phyloP scores from a whole-genome alignment of 2,113 vertebrate species.

The Girardinichthys multiradiatus region DNA sequence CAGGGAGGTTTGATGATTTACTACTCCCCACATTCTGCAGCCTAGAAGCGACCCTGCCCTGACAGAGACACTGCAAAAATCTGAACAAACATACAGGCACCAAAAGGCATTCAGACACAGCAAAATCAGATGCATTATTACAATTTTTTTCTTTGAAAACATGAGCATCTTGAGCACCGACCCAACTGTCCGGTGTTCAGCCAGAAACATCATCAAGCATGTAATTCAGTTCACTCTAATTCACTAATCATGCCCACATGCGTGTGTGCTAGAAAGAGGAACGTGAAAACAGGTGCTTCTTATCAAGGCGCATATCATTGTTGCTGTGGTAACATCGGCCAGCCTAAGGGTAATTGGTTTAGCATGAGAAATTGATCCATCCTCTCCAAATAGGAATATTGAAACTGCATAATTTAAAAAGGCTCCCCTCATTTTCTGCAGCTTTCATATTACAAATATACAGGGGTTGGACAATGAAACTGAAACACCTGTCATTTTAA shows the following conservation, averaged over 20 bases:
- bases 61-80: slow-evolving; percentile 29
- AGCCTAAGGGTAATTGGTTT: slow-evolving; percentile 60
- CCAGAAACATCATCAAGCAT: background rate
- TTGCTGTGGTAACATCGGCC: slow-evolving; percentile 64
- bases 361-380: slow-evolving; percentile 68
- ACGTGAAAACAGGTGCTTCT: slow-evolving; percentile 54
- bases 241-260: slow-evolving; percentile 6
- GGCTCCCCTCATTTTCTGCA: background rate
- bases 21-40: slow-evolving; percentile 32
- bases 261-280: background rate
- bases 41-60: slow-evolving; percentile 21
- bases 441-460: slow-evolving; percentile 45
- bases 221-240: background rate
- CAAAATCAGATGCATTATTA: background rate
- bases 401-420: slow-evolving; percentile 71
- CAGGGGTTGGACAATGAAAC: too few relatives aligned
- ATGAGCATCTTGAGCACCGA: background rate
- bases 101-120: background rate
- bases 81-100: background rate
- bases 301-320: slow-evolving; percentile 48
- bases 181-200: background rate
- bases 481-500: too few relatives aligned
- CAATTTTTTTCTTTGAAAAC: background rate
- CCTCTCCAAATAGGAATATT: slow-evolving; percentile 61
- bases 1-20: slow-evolving; percentile 46